Evolutionary conservation across 2,888 invertebrate species (phyloP).

Genomic region (Meteorus colon): DNA sequence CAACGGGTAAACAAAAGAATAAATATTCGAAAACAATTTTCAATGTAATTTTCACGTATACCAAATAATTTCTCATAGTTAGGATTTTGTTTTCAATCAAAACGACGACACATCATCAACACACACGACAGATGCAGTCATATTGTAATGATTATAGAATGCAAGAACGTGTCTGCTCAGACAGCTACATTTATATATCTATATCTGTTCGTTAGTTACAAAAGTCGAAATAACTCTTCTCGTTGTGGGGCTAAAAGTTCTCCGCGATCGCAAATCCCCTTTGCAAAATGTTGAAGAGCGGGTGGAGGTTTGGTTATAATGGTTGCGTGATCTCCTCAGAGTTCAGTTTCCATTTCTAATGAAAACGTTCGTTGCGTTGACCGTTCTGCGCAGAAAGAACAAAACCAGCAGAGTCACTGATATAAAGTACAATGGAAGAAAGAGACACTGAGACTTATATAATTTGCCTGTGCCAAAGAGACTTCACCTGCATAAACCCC

Average conservation of each 20-base stretch:
- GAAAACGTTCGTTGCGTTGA: constrained; percentile 62
- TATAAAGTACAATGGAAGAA: not conserved
- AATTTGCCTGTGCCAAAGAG: constrained; percentile 63
- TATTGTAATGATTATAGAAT: not conserved
- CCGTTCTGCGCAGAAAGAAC: constrained; percentile 51
- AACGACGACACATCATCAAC: no score
- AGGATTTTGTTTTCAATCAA: no score
- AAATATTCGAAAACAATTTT: no score
- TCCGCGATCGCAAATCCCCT: constrained; percentile 25
- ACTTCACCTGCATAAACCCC: constrained; percentile 55
- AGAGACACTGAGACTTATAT: constrained; percentile 57
- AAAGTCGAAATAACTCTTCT: constrained; percentile 20
- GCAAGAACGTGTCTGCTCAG: not conserved
- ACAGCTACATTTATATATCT: constrained; percentile 10
- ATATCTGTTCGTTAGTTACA: constrained; percentile 25
- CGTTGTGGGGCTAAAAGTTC: constrained; percentile 23
- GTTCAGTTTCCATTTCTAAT: constrained; percentile 56
- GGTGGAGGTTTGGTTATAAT: not conserved
- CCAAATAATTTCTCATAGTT: no score
- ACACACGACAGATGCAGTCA: no score
- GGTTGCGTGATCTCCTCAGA: constrained; percentile 34
- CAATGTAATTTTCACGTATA: no score
- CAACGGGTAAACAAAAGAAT: no score
- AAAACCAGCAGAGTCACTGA: constrained; percentile 43
- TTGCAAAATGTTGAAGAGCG: constrained; percentile 10